Evolutionary conservation across 1,140 invertebrate species (phyloP).

Genomic region (Drosophila rufa): DNA sequence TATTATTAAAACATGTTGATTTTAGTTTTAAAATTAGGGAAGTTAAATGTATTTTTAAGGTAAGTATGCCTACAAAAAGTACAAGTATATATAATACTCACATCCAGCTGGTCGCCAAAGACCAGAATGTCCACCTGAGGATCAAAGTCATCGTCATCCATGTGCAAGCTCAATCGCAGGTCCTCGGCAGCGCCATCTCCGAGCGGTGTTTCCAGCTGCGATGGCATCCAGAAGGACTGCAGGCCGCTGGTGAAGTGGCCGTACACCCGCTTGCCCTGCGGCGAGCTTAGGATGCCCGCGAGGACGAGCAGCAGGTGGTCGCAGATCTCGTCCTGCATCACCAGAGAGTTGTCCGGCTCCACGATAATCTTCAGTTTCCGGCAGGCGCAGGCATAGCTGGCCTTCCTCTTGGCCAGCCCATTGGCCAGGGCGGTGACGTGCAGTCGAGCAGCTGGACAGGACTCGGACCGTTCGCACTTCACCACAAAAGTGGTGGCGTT

Average conservation of each 20-base stretch:
- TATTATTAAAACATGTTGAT: no score
- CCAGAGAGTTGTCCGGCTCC: constrained; percentile 79
- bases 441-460: constrained; percentile 67
- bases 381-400: constrained; percentile 68
- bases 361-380: constrained; percentile 80
- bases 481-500: constrained; percentile 73
- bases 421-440: constrained; percentile 76
- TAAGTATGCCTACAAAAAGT: no score
- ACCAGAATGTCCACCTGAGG: constrained; percentile 72
- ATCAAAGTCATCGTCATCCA: constrained; percentile 55
- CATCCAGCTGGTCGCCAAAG: constrained; percentile 73
- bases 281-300: constrained; percentile 73
- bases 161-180: constrained; percentile 52
- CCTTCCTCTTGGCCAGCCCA: constrained; percentile 54
- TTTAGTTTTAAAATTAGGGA: no score
- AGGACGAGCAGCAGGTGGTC: constrained; percentile 77
- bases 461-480: constrained; percentile 66
- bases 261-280: constrained; percentile 67
- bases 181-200: constrained; percentile 54
- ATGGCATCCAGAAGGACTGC: constrained; percentile 77
- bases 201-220: constrained; percentile 62
- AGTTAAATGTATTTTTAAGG: no score
- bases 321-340: constrained; percentile 83
- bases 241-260: constrained; percentile 68
- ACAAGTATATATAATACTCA: constrained; percentile 33